A percentile compares a stretch with the other conserved stretches of the same genome.
These are phyloP conservation scores for Yasuhikotakia modesta DNA, from an alignment of 2,797 vertebrate genomes.

Conservation along the genomic window DNA sequence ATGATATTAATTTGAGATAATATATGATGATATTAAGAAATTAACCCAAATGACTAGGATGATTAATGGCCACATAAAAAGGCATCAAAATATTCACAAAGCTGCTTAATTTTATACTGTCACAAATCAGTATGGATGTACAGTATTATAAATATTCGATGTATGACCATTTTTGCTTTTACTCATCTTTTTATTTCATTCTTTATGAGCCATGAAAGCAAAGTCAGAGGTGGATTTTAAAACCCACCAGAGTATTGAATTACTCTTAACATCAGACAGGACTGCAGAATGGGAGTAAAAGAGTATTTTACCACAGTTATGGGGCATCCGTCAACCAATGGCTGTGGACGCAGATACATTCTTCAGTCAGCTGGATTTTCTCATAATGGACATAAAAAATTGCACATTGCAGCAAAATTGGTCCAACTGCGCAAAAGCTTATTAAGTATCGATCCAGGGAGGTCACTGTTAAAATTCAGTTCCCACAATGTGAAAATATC, in stretches of 20 bases:
- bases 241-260: constrained; percentile 62
- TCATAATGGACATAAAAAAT: constrained; percentile 79
- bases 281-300: constrained; percentile 35
- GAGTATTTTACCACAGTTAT: constrained; percentile 64
- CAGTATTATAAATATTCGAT: background rate
- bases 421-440: constrained; percentile 76
- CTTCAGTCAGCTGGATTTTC: constrained; percentile 79
- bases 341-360: constrained; percentile 65
- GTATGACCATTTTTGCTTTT: constrained; percentile 51
- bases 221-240: constrained; percentile 48
- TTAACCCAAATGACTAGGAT: background rate
- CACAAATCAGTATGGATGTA: background rate
- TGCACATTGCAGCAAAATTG: constrained; percentile 79
- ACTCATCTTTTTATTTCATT: constrained; percentile 60
- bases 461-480: constrained; percentile 74
- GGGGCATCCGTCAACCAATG: constrained; percentile 70
- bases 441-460: constrained; percentile 80
- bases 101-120: background rate
- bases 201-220: constrained; percentile 61
- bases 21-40: background rate
- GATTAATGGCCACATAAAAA: background rate
- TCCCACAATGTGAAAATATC: constrained; percentile 67
- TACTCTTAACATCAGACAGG: constrained; percentile 70
- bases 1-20: no score
- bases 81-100: background rate